Evolutionary conservation across 2,888 invertebrate genomes (phyloP), one percentile per base, ranked within the genome.

Genomic region (Chrysina gloriosa): DNA sequence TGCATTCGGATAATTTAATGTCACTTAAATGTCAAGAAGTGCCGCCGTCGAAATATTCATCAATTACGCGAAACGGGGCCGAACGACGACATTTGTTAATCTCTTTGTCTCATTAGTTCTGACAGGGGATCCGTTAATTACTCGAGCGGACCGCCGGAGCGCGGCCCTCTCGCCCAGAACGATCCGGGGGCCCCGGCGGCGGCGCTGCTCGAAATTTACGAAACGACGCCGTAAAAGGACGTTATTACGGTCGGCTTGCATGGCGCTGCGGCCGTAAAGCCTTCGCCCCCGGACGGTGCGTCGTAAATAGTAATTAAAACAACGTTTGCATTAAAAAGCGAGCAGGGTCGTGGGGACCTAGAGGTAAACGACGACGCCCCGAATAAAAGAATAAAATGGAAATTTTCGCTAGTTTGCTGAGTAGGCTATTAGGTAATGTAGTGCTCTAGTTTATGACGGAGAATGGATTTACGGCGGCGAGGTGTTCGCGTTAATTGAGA

Each of bases 91-190:
- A 69, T 72, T 73, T 73, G 71, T 73, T 73, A 74, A 74, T 74
- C 75, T 74, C 72, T 72, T 72, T 73, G 74, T 73, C 73, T 75
- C 74, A 74, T 75, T 74, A 74, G 72, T 73, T 70, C 69, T 70
- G 71, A 71, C 71, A 69, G 64, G 72, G 71, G 73, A 70, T 70
- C 71, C 72, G 72, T 75, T 73, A 75, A 73, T 73, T 73, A 72
- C 73, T 65, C 21, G 48, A 61, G 45, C 42, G 36, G 58, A 36
- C 58, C 58, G 58, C 25, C 16, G 48, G 25, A 25, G 25, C 48
- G 47, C n/a, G n/a, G 1, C 45, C 45, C 19, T 21, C 45, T 45
- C 45, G 21, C 0, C 45, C 45, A n/a, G 45, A 45, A 45, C 45
- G n/a, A 21, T 19, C 45, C 45, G 45, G 45, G n/a, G n/a, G 31